These are phyloP conservation scores for Leptinotarsa lineolata DNA, from an alignment of 1,140 invertebrate genomes.

Conservation along the genomic window DNA sequence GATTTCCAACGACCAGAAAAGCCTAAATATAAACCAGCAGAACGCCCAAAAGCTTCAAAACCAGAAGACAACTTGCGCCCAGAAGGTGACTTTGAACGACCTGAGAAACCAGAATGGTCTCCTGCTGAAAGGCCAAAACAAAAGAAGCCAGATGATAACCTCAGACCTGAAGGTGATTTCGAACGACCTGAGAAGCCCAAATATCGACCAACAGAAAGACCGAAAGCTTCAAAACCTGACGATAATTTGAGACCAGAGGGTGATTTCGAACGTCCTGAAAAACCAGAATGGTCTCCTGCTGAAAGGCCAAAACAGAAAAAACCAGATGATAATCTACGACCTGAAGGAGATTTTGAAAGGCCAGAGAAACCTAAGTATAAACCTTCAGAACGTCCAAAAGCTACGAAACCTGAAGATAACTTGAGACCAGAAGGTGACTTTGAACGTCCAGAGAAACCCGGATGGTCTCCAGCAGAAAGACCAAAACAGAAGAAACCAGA, in stretches of 20 bases:
- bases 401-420: conserved; percentile 59
- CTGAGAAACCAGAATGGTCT: conserved; percentile 44
- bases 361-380: conserved; percentile 58
- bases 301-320: conserved; percentile 63
- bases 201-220: conserved; percentile 51
- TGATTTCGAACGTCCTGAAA: conserved; percentile 64
- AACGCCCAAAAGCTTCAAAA: conserved; percentile 59
- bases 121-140: conserved; percentile 60
- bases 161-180: conserved; percentile 60
- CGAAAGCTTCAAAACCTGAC: conserved; percentile 47
- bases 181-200: conserved; percentile 53
- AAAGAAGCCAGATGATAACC: conserved; percentile 64
- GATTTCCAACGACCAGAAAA: conserved; percentile 61
- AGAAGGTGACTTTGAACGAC: conserved; percentile 63
- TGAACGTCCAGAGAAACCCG: conserved; percentile 59
- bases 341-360: conserved; percentile 64
- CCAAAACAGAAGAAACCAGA: conserved; percentile 57
- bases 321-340: conserved; percentile 61
- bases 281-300: conserved; percentile 54
- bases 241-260: conserved; percentile 66
- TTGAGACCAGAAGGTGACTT: conserved; percentile 65
- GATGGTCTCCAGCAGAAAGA: conserved; percentile 61
- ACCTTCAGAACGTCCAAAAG: conserved; percentile 43
- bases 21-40: conserved; percentile 55
- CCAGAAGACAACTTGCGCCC: conserved; percentile 66